Evolutionary conservation across 2,113 vertebrate genomes (phyloP).

Genomic region (Speoplatyrhinus poulsoni): DNA sequence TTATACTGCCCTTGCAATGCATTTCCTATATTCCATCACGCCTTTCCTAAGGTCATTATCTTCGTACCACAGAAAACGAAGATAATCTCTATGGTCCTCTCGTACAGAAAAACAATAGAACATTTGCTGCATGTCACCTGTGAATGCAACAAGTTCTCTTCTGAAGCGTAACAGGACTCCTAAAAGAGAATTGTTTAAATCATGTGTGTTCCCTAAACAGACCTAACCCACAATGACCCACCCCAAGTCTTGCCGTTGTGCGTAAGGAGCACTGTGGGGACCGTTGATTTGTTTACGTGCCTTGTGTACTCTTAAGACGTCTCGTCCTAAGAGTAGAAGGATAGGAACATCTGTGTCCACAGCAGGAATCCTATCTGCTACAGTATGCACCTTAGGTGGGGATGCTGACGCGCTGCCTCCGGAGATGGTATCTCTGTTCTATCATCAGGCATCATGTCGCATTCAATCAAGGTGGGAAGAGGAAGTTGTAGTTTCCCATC

Average conservation of each 20-base stretch:
- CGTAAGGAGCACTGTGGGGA: background rate
- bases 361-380: background rate
- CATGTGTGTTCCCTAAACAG: background rate
- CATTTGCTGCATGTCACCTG: background rate
- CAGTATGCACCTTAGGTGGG: background rate
- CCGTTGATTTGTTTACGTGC: background rate
- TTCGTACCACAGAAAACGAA: background rate
- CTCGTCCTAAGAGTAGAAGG: background rate
- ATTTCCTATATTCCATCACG: background rate
- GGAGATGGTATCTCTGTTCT: no score
- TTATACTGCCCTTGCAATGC: no score
- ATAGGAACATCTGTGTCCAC: no score
- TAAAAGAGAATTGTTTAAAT: background rate
- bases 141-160: background rate
- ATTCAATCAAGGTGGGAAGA: constrained; percentile 16
- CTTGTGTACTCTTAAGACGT: background rate
- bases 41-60: background rate
- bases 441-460: background rate
- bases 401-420: background rate
- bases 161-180: background rate
- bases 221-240: no score
- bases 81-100: background rate
- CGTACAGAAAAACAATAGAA: background rate
- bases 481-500: background rate
- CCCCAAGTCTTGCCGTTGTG: background rate